Conservation (phyloP, 2,888 invertebrate genomes). For the Dynastes maya region DNA sequence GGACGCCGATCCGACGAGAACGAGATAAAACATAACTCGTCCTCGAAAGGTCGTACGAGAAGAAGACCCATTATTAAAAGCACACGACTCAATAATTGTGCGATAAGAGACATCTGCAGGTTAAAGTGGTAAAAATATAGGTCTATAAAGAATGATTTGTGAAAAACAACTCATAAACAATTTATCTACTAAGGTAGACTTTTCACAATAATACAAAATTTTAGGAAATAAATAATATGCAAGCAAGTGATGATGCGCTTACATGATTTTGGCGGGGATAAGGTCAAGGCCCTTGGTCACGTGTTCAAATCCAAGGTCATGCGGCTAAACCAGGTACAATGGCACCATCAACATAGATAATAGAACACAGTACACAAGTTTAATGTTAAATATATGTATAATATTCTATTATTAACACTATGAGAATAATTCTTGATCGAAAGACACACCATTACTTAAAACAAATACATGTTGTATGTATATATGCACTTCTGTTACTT, state of each 20-base stretch:
- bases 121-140: conserved; percentile 3
- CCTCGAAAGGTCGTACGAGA: conserved; percentile 59
- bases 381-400: conserved; percentile 36
- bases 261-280: conserved; percentile 57
- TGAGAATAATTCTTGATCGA: background rate
- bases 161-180: background rate
- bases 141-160: background rate
- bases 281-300: conserved; percentile 76
- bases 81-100: conserved; percentile 54
- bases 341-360: conserved; percentile 56
- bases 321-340: conserved; percentile 61
- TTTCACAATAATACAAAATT: conserved; percentile 14
- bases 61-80: conserved; percentile 54
- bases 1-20: conserved; percentile 49
- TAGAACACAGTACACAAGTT: conserved; percentile 11
- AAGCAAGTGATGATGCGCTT: conserved; percentile 54
- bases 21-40: conserved; percentile 56
- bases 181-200: background rate
- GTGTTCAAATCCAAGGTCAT: conserved; percentile 74
- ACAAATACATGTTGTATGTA: background rate
- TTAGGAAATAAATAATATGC: conserved; percentile 21
- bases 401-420: conserved; percentile 37
- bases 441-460: no score
- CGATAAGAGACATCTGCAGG: conserved; percentile 48
- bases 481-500: background rate